phyloP scores from a whole-genome alignment of 2,888 invertebrate species.

The Amblyjoppa proteus region DNA sequence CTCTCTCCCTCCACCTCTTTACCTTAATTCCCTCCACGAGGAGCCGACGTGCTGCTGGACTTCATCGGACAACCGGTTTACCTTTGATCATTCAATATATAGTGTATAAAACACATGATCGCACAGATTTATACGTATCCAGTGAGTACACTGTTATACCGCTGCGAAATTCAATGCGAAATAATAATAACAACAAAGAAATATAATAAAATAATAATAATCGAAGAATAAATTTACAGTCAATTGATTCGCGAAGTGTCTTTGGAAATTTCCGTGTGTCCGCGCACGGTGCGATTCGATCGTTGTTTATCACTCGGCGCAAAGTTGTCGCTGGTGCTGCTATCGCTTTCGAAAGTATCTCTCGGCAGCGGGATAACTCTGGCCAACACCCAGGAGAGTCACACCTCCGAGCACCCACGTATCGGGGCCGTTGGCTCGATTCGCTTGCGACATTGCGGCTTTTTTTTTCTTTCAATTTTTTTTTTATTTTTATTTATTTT shows the following conservation, averaged over 20 bases:
- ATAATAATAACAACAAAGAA: slow-evolving; percentile 21
- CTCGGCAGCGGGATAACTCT: slow-evolving; percentile 45
- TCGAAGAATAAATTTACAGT: not conserved
- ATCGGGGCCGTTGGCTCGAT: slow-evolving; percentile 46
- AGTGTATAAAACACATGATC: slow-evolving; percentile 75
- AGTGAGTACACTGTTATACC: slow-evolving; percentile 33
- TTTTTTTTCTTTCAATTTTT: not conserved
- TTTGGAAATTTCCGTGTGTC: slow-evolving; percentile 68
- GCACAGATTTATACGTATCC: slow-evolving; percentile 61
- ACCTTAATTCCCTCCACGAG: slow-evolving; percentile 67
- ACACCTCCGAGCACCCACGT: slow-evolving; percentile 65
- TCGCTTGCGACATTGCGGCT: slow-evolving; percentile 59
- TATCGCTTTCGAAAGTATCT: slow-evolving; percentile 66
- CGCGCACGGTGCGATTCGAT: slow-evolving; percentile 23
- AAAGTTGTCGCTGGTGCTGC: slow-evolving; percentile 53
- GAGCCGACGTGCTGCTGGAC: slow-evolving; percentile 59
- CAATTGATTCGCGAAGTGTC: slow-evolving; percentile 13
- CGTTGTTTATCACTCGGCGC: slow-evolving; percentile 62
- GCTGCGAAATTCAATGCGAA: slow-evolving; percentile 7
- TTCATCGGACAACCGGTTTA: slow-evolving; percentile 80
- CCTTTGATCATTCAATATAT: slow-evolving; percentile 82
- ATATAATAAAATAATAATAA: slow-evolving; percentile 7
- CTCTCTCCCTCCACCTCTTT: slow-evolving; percentile 56
- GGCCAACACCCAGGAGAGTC: slow-evolving; percentile 64
- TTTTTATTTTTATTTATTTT: not conserved